Evolutionary conservation across 2,113 vertebrate genomes (phyloP).

Genomic region (Calypte anna): DNA sequence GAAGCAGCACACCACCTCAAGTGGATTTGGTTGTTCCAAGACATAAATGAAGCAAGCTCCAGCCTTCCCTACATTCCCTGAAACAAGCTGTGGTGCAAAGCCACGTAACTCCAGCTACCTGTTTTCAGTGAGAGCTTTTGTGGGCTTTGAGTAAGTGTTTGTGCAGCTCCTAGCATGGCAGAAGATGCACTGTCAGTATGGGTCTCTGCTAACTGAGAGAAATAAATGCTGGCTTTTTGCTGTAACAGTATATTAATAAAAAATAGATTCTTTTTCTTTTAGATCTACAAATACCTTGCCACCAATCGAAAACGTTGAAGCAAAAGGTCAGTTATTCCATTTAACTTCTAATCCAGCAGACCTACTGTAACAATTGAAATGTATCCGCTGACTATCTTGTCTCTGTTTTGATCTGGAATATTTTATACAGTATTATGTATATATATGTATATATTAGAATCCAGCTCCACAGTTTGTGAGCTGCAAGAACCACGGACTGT

Average conservation of each 20-base stretch:
- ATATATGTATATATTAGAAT: background rate
- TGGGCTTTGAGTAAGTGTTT: background rate
- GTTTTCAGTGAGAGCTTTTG: background rate
- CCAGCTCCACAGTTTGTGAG: background rate
- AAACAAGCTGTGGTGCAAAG: background rate
- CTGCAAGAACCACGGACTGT: background rate
- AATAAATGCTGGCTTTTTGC: background rate
- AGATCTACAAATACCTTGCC: background rate
- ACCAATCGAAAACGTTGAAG: background rate
- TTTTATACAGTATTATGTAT: background rate
- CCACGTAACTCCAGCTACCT: background rate
- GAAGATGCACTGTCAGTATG: fast-evolving
- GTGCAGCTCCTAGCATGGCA: background rate
- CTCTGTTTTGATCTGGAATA: background rate
- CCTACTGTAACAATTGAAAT: background rate
- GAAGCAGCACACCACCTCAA: background rate
- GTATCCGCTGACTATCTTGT: background rate
- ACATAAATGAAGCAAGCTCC: background rate
- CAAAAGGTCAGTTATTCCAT: background rate
- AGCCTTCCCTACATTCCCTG: background rate
- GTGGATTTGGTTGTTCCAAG: background rate
- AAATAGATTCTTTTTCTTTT: background rate
- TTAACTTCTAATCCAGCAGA: background rate
- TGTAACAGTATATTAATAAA: background rate
- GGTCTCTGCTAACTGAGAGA: background rate